phyloP scores from a whole-genome alignment of 2,113 vertebrate genomes.

The Pteronura brasiliensis region DNA sequence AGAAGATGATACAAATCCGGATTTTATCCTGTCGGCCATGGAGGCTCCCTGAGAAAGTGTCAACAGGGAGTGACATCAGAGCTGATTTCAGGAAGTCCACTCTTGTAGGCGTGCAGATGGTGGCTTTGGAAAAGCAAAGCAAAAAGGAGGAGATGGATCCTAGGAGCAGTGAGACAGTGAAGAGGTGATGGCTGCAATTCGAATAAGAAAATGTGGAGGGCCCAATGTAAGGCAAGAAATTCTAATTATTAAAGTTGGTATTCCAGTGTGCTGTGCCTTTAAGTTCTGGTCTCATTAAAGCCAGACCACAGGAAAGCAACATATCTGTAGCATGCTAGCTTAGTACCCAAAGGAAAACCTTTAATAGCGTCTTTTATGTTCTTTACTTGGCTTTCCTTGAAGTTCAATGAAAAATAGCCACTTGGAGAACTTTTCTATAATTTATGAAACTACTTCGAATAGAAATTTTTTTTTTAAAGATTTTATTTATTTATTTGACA shows the following conservation, averaged over 20 bases:
- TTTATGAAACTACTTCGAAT: not conserved
- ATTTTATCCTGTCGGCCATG: not conserved
- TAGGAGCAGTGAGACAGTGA: not conserved
- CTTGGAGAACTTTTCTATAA: slow-evolving; percentile 15
- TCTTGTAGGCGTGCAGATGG: not conserved
- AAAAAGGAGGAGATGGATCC: not conserved
- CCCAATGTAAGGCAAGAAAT: not conserved
- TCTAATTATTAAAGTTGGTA: not conserved
- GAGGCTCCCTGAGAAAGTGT: not conserved
- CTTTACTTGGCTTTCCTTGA: slow-evolving; percentile 9
- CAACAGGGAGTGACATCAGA: not conserved
- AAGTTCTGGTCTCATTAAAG: not conserved
- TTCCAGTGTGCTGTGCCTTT: not conserved
- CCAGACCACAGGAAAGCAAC: not conserved
- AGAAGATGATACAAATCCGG: not conserved
- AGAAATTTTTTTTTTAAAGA: not conserved
- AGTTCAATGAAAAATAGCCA: not conserved
- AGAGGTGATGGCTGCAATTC: not conserved
- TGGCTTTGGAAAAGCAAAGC: not conserved
- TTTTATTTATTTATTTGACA: too few relatives aligned
- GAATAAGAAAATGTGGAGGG: not conserved
- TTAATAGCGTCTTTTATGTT: not conserved
- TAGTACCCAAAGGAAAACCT: not conserved
- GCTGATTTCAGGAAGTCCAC: not conserved
- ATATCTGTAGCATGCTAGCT: not conserved